Base-by-base conservation (phyloP, 2,888 invertebrate genomes). In the Acanthacorydalis orientalis region DNA sequence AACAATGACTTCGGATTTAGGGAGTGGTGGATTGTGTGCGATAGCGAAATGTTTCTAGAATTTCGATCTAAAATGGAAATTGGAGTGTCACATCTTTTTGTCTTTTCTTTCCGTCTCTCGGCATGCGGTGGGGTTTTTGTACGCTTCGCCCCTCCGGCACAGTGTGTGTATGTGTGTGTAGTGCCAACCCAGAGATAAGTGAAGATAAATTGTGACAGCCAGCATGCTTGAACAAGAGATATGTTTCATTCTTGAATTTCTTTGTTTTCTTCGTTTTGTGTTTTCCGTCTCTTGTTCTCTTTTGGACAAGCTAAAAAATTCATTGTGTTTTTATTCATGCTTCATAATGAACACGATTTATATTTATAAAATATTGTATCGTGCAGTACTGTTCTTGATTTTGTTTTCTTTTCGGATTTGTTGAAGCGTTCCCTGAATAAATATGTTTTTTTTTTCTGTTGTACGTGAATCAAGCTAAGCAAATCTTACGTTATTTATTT, bases 31-130 rank as follows among this genome's bases (percentile, higher is more conserved):
- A 23, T 23, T 23, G 23, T 23, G 23, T 23, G 23, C 23, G 23
- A 23, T 23, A 23, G 37, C 31, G 31, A 42, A 42, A 15, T 42
- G 31, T 42, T 42, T 42, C 42, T 42, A 57, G 59, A 60, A 60
- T 63, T 63, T 59, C 62, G 63, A 63, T 63, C 62, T 61, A 59
- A 61, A 64, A 64, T 64, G 64, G 64, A 64, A 65, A 65, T 64
- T 64, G 63, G 63, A 60, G 62, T 64, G 64, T 65, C 64, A 63
- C 63, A 60, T 64, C 62, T 61, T 64, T 59, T 63, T 64, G 62
- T 64, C 61, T 64, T 62, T 63, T 60, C 55, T 50, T 42, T 42
- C 31, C 12, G 42, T 31, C 42, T 23, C 45, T 57, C 55, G 54
- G 53, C 52, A 48, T 50, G 49, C 49, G 42, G 49, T 53, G 55